A percentile compares a stretch with the other conserved stretches of the same genome.
Conservation (phyloP, 2,797 vertebrate genomes). For the Eleutherodactylus coqui region DNA sequence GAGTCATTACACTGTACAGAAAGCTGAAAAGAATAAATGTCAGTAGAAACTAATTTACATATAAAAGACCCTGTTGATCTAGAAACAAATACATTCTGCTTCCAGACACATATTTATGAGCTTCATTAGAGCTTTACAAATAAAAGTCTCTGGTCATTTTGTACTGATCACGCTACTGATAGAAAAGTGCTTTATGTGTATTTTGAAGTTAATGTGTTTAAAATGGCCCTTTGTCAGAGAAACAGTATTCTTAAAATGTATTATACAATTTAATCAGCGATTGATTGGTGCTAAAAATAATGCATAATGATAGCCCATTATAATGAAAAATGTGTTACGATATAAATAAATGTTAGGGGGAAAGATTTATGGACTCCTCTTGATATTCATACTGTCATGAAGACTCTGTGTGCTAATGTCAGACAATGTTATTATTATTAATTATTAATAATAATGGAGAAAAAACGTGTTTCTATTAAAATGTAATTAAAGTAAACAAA, state of each 20-base stretch:
- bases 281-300: conserved; percentile 54
- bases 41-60: conserved; percentile 72
- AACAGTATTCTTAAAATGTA: conserved; percentile 50
- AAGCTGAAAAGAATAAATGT: conserved; percentile 75
- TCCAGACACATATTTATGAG: conserved; percentile 68
- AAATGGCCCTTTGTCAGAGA: conserved; percentile 44
- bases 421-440: neutral
- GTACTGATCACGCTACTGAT: conserved; percentile 56
- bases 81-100: conserved; percentile 71
- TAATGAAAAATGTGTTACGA: conserved; percentile 29
- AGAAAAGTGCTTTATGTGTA: conserved; percentile 60
- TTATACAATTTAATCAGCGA: conserved; percentile 54
- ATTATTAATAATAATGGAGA: neutral
- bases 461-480: neutral
- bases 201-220: conserved; percentile 60
- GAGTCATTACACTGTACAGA: conserved; percentile 73
- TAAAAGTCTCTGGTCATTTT: conserved; percentile 61
- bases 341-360: conserved; percentile 13
- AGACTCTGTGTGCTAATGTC: neutral
- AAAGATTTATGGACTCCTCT: conserved; percentile 6
- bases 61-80: conserved; percentile 71
- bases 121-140: conserved; percentile 65
- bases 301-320: conserved; percentile 37
- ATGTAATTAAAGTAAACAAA: neutral
- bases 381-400: neutral